A percentile compares a stretch with the other conserved stretches of the same genome.
Evolutionary conservation across 2,113 vertebrate genomes (phyloP).

Genomic region (Sprattus sprattus): DNA sequence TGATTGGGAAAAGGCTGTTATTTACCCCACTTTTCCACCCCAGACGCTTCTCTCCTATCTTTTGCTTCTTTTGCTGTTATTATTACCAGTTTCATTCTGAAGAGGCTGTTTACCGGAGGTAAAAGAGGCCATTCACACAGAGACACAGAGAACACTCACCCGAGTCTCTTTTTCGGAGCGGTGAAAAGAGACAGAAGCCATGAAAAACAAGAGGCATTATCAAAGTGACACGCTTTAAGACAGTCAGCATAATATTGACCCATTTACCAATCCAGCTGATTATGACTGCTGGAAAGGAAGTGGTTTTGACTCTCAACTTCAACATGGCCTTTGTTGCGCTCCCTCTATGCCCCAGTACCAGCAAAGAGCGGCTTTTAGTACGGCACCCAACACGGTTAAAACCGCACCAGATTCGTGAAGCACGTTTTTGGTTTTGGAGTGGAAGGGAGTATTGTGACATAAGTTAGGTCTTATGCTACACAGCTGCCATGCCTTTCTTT

Average conservation of each 20-base stretch:
- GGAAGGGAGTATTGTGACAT: background rate
- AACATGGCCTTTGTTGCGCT: conserved; percentile 17
- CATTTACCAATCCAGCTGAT: conserved; percentile 45
- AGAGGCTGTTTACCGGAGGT: background rate
- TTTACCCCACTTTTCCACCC: background rate
- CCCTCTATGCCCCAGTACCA: background rate
- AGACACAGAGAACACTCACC: background rate
- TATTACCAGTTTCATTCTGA: background rate
- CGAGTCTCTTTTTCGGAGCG: background rate
- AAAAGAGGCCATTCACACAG: background rate
- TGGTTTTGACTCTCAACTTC: conserved; percentile 24
- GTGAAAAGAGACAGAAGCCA: background rate
- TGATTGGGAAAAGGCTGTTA: background rate
- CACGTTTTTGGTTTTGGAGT: background rate
- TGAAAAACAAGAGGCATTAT: background rate
- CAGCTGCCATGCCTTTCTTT: conserved; percentile 1
- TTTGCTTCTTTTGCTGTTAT: background rate
- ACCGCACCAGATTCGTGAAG: background rate
- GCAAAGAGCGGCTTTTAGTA: background rate
- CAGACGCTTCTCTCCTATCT: background rate
- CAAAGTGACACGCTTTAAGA: background rate
- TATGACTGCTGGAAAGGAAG: conserved; percentile 37
- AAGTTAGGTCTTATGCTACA: background rate
- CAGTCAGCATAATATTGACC: conserved; percentile 36
- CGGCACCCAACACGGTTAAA: background rate